Conservation (phyloP, 2,797 vertebrate species). For the Manis pentadactyla region DNA sequence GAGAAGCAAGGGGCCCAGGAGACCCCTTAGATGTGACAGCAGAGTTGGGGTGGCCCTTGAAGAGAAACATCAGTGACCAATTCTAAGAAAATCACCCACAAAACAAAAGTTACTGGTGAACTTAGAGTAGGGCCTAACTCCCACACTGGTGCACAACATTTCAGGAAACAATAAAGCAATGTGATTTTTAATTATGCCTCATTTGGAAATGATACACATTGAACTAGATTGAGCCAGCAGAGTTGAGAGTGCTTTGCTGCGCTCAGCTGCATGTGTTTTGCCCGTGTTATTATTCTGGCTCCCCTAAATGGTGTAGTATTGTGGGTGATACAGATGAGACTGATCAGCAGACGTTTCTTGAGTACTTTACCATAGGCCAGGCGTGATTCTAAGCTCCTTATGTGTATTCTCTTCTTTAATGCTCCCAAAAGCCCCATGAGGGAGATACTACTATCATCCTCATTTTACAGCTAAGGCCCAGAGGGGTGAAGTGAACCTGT, state of each 20-base stretch:
- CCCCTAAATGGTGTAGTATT: background rate
- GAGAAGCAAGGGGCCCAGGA: fast-evolving
- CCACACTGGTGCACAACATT: background rate
- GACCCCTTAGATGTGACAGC: background rate
- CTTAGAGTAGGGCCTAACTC: background rate
- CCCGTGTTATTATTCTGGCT: background rate
- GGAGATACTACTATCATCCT: background rate
- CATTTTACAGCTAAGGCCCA: background rate
- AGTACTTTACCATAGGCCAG: background rate
- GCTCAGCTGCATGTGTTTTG: background rate
- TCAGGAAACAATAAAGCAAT: background rate
- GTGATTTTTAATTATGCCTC: background rate
- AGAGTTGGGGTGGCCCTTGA: background rate
- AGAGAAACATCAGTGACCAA: background rate
- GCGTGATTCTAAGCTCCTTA: background rate
- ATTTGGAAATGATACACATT: background rate
- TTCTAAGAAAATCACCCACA: background rate
- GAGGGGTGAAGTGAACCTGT: background rate
- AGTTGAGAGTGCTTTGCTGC: background rate
- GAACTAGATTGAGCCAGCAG: background rate
- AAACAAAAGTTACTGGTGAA: background rate
- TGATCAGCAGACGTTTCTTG: background rate
- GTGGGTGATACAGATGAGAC: no score
- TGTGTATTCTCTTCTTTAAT: background rate
- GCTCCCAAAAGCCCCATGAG: background rate